Evolutionary conservation across 2,797 vertebrate genomes (phyloP).

Genomic region (Lateolabrax maculatus): DNA sequence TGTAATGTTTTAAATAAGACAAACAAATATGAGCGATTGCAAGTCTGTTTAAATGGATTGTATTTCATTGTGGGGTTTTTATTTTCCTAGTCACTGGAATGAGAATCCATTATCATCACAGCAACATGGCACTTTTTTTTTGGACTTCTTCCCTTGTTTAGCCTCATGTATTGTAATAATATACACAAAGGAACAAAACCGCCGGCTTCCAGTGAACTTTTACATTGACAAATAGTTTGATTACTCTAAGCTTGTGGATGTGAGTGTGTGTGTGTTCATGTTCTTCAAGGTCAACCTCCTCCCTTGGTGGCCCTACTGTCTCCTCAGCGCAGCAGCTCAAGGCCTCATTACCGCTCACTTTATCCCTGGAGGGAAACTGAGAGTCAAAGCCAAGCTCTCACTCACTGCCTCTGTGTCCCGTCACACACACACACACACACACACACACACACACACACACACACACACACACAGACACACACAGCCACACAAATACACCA

Average conservation of each 20-base stretch:
- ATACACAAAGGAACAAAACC: constrained; percentile 8
- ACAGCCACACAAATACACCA: no score
- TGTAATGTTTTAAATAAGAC: neutral
- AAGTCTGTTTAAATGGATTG: neutral
- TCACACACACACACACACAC: constrained; percentile 15
- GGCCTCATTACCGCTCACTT: constrained; percentile 78
- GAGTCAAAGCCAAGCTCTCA: constrained; percentile 58
- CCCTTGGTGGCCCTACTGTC: constrained; percentile 32
- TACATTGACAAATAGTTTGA: constrained; percentile 15
- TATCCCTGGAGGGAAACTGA: constrained; percentile 72
- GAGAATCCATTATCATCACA: neutral
- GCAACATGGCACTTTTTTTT: neutral
- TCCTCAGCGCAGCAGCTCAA: constrained; percentile 67
- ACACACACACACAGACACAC: constrained; percentile 22
- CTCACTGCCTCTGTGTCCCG: constrained; percentile 34
- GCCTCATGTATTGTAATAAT: neutral
- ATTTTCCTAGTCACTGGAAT: neutral
- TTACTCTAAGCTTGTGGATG: constrained; percentile 15
- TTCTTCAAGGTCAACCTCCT: constrained; percentile 59
- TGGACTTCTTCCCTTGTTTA: neutral
- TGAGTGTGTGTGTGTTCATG: constrained; percentile 11
- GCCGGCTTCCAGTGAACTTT: constrained; percentile 1
- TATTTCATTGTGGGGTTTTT: neutral
- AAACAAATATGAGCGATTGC: neutral
- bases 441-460: neutral